Evolutionary conservation across 2,113 vertebrate genomes (phyloP).

Genomic region (Scalopus aquaticus): DNA sequence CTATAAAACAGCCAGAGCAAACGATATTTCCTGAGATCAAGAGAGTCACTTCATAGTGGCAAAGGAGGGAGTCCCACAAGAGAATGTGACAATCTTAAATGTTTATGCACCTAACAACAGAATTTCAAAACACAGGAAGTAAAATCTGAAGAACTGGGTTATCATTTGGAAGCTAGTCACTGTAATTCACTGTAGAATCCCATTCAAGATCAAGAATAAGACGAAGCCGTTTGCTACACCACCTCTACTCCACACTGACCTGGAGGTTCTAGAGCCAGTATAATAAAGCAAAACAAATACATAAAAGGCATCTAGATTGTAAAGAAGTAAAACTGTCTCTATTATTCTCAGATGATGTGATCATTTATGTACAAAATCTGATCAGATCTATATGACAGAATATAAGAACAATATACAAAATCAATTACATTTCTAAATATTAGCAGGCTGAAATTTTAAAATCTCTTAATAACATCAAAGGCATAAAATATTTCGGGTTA

Average conservation of each 20-base stretch:
- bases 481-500: neutral
- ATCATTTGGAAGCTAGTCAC: neutral
- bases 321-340: conserved; percentile 2
- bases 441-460: neutral
- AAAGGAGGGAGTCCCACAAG: too few relatives aligned
- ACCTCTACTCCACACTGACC: neutral
- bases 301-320: neutral
- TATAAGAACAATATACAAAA: neutral
- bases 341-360: neutral
- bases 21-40: neutral
- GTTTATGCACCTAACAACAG: neutral
- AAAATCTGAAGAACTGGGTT: neutral
- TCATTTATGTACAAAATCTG: neutral
- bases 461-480: neutral
- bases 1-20: neutral
- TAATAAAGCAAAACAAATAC: neutral
- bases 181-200: neutral
- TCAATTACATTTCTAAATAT: neutral
- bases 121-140: neutral
- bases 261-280: neutral
- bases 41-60: too few relatives aligned
- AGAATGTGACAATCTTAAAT: neutral
- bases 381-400: neutral
- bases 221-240: neutral
- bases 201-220: neutral